Evolutionary conservation across 2,797 vertebrate species (phyloP), one percentile per base, ranked within the genome.

Genomic region (Sphenopsis melanotis): DNA sequence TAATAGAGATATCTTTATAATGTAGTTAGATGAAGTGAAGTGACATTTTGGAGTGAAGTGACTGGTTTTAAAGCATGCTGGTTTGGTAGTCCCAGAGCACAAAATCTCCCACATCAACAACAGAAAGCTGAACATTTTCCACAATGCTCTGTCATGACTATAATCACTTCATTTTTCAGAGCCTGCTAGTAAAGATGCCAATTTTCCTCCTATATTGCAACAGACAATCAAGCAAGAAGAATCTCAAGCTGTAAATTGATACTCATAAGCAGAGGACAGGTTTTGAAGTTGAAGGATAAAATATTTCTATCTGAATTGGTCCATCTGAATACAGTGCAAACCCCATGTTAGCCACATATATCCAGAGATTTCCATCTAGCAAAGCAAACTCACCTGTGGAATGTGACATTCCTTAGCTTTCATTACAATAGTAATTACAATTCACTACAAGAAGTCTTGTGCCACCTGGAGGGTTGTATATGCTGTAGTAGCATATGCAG

Each of bases 251-350:
- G 26, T 49, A 75, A 95, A 65, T 44, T 84, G 41, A 53, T 36
- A 68, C 12, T 76, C 37, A 84, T 68, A 87, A 84, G 22, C 10
- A 78, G n/a, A 86, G 6, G 34, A 79, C 10, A 22, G 26, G 8
- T 53, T 87, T 34, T 89, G 50, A 87, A 93, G 15, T 55, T 63
- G 17, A 82, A 57, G 13, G 39, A 68, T 64, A 50, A 89, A 80
- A 39, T 63, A 63, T 71, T 91, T 84, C 22, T 17, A 12, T 56
- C 32, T 47, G 19, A 55, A 42, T 32, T 74, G 16, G 24, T 60
- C 16, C 24, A 11, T 39, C 34, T 77, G 55, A 69, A 34, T 21
- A 56, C 0, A 0, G 29, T 0, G 0, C 16, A 88, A 87, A 61
- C 3, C 21, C 9, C 14, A 50, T 3, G 16, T 56, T 27, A 68